Conservation (phyloP, 1,140 invertebrate genomes). For the Acromyrmex charruanus region DNA sequence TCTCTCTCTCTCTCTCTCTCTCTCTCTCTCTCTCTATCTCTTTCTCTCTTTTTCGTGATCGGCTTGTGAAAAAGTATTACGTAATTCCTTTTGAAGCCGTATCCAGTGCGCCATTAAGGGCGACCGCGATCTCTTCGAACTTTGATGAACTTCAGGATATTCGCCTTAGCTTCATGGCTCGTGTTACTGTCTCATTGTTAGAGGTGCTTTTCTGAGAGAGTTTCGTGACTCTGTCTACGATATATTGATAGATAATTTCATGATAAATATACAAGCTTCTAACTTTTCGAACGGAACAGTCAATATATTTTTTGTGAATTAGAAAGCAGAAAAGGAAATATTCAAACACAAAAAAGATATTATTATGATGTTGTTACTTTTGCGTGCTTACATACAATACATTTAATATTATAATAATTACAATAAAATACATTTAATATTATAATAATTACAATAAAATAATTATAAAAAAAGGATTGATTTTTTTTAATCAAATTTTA, state of each 20-base stretch:
- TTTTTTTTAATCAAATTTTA: not conserved
- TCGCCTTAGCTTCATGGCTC: slow-evolving; percentile 70
- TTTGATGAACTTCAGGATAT: slow-evolving; percentile 81
- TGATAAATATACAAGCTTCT: slow-evolving; percentile 33
- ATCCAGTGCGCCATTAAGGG: slow-evolving; percentile 84
- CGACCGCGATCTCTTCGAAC: slow-evolving; percentile 75
- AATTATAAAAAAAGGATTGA: not conserved
- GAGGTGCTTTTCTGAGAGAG: slow-evolving; percentile 3
- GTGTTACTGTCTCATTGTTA: slow-evolving; percentile 70
- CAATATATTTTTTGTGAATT: not conserved
- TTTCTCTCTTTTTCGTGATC: slow-evolving; percentile 50
- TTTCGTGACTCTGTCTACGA: slow-evolving; percentile 6
- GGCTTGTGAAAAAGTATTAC: slow-evolving; percentile 79
- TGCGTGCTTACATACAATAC: not conserved
- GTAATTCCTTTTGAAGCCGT: slow-evolving; percentile 85
- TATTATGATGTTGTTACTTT: not conserved
- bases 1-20: not conserved
- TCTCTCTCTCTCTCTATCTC: slow-evolving; percentile 9
- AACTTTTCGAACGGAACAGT: slow-evolving; percentile 7
- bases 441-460: not conserved
- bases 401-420: slow-evolving; percentile 4
- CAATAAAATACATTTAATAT: not conserved
- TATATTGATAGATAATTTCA: slow-evolving; percentile 46
- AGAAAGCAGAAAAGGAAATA: not conserved
- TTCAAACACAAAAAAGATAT: not conserved